These are phyloP conservation scores for Apotomis betuletana DNA, from an alignment of 2,888 invertebrate genomes.

Conservation along the genomic window DNA sequence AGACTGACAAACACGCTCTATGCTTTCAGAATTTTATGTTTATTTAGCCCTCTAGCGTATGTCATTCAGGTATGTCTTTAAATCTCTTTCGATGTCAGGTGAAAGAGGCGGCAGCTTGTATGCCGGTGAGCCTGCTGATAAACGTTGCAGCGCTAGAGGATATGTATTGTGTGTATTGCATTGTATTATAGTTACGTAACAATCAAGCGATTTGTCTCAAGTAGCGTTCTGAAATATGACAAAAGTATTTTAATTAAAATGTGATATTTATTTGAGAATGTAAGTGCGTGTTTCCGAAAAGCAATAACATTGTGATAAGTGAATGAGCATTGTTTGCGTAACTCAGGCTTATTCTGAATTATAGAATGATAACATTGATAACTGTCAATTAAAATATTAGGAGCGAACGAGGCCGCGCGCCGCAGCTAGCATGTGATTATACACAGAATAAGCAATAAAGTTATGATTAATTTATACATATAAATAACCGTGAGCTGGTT, in stretches of 20 bases:
- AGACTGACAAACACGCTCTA: slow-evolving; percentile 69
- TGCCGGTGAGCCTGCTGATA: not conserved
- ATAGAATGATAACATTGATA: slow-evolving; percentile 68
- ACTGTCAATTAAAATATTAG: slow-evolving; percentile 72
- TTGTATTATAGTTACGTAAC: slow-evolving; percentile 51
- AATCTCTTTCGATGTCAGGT: not conserved
- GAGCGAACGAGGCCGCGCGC: slow-evolving; percentile 52
- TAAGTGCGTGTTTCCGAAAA: slow-evolving; percentile 76
- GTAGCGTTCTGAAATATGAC: slow-evolving; percentile 57
- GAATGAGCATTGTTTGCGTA: slow-evolving; percentile 66
- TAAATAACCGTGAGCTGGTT: slow-evolving; percentile 47
- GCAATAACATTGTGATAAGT: slow-evolving; percentile 81
- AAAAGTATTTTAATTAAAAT: slow-evolving; percentile 73
- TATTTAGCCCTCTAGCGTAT: slow-evolving; percentile 28
- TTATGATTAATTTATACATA: slow-evolving; percentile 37
- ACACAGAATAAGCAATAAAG: slow-evolving; percentile 35
- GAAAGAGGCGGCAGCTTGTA: not conserved
- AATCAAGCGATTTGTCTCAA: slow-evolving; percentile 56
- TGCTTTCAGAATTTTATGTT: slow-evolving; percentile 54
- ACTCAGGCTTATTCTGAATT: slow-evolving; percentile 61
- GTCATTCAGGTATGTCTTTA: not conserved
- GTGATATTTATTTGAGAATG: slow-evolving; percentile 77
- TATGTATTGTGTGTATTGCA: slow-evolving; percentile 37
- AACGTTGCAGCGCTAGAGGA: slow-evolving; percentile 12
- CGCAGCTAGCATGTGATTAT: slow-evolving; percentile 29